These are phyloP conservation scores for Pseudoatta argentina DNA, from an alignment of 1,140 invertebrate genomes.

Conservation along the genomic window DNA sequence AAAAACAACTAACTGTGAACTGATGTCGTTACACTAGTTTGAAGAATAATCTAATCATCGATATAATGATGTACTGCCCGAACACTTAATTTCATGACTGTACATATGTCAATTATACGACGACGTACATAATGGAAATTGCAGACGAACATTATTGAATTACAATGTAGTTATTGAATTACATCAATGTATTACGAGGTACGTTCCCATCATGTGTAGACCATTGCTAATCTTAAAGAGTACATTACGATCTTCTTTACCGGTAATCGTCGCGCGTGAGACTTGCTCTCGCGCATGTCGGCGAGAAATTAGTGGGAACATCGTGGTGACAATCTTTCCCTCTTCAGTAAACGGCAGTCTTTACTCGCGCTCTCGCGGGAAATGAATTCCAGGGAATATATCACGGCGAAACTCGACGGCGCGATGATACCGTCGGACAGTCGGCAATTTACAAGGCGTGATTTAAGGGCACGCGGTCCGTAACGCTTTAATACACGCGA, in stretches of 20 bases:
- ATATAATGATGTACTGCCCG: too few species aligned
- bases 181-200: not conserved
- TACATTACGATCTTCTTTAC: conserved; percentile 12
- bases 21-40: too few species aligned
- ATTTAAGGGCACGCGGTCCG: conserved; percentile 69
- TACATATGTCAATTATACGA: not conserved
- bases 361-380: conserved; percentile 34
- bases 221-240: conserved; percentile 13
- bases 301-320: conserved; percentile 25
- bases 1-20: too few species aligned
- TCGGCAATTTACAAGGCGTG: conserved; percentile 74
- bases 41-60: too few species aligned
- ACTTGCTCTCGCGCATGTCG: not conserved
- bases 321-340: conserved; percentile 45
- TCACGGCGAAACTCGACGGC: conserved; percentile 61
- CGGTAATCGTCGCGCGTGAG: conserved; percentile 18
- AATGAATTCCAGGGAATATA: conserved; percentile 70
- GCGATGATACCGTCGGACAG: conserved; percentile 39
- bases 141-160: not conserved
- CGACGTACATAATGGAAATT: not conserved
- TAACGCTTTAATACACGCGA: conserved; percentile 42
- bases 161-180: not conserved
- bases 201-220: not conserved
- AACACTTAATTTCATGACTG: too few species aligned
- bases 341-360: not conserved